A percentile compares a stretch with the other conserved stretches of the same genome.
Conservation (phyloP, 2,888 invertebrate genomes). For the Thymelicus acteon region DNA sequence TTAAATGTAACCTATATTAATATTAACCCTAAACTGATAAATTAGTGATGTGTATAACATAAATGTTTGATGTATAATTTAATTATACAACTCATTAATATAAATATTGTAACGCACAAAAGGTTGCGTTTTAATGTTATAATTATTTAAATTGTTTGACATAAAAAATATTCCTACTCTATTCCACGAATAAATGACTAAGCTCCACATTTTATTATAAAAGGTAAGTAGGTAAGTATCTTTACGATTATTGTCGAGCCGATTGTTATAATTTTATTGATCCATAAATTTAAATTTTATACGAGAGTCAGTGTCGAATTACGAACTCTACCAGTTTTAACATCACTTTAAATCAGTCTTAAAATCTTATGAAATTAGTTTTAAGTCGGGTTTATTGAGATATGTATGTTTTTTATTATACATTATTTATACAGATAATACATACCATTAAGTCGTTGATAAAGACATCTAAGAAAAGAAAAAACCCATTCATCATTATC, state of each 20-base stretch:
- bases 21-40: no score
- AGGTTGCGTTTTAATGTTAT: no score
- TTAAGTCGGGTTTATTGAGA: background rate
- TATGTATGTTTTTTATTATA: background rate
- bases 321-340: background rate
- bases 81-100: no score
- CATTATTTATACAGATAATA: no score
- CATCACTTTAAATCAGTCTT: background rate
- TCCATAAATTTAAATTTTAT: constrained; percentile 6
- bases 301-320: background rate
- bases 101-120: no score
- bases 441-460: no score
- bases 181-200: background rate
- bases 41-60: no score
- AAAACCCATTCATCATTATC: no score
- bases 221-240: background rate
- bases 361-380: background rate
- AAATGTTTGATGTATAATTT: no score
- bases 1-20: no score
- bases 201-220: background rate
- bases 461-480: no score
- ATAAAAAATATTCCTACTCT: background rate
- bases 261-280: constrained; percentile 5
- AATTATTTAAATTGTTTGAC: no score
- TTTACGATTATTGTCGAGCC: background rate